phyloP scores from a whole-genome alignment of 2,888 invertebrate genomes.

The Sminthurinus aureus region DNA sequence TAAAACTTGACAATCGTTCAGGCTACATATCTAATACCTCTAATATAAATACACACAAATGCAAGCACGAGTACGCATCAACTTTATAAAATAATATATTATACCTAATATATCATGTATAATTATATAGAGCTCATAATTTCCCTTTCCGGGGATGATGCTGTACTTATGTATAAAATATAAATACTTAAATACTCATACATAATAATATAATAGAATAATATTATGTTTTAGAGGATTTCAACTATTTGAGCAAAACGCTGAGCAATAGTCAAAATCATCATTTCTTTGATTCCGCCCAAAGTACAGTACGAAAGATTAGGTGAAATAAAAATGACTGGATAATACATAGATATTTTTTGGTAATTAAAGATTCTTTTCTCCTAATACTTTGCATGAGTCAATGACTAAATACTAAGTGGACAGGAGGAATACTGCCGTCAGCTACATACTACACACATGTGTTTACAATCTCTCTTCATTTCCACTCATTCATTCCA shows the following conservation, averaged over 20 bases:
- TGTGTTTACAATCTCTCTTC: slow-evolving; percentile 5
- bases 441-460: slow-evolving; percentile 20
- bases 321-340: slow-evolving; percentile 5
- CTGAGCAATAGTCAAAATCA: neutral
- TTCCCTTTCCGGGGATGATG: no score
- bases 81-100: no score
- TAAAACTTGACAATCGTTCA: neutral
- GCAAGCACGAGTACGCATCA: no score
- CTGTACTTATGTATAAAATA: no score
- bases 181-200: no score
- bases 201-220: neutral
- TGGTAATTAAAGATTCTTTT: neutral
- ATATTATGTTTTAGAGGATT: neutral
- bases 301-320: neutral
- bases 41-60: no score
- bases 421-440: slow-evolving; percentile 16
- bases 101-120: no score
- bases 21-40: no score
- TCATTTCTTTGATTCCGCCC: neutral
- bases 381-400: neutral
- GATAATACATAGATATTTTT: neutral
- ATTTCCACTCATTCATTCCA: slow-evolving; percentile 2
- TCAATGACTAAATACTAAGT: slow-evolving; percentile 14
- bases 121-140: no score
- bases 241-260: neutral